These are phyloP conservation scores for Urosaurus nigricauda DNA, from an alignment of 2,797 vertebrate genomes.

Conservation along the genomic window DNA sequence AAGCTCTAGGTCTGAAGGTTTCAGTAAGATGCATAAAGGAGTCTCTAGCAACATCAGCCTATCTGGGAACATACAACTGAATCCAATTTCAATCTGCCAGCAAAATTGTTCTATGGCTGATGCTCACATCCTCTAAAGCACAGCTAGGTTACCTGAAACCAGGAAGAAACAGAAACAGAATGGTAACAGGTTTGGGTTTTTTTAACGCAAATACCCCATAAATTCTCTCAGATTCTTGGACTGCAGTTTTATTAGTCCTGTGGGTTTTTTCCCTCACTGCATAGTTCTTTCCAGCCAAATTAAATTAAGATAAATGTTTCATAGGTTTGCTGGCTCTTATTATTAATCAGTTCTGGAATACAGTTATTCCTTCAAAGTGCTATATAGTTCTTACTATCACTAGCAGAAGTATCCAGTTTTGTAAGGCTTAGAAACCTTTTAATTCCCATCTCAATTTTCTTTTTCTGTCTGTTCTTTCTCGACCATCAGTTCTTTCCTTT, in stretches of 20 bases:
- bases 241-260: conserved; percentile 13
- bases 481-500: neutral
- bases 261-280: too few species aligned
- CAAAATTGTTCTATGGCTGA: conserved; percentile 53
- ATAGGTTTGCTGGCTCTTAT: neutral
- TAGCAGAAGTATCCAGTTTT: neutral
- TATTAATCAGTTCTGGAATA: neutral
- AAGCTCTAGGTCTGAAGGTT: conserved; percentile 27
- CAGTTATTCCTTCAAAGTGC: too few species aligned
- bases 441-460: neutral
- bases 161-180: neutral
- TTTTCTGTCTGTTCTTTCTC: neutral
- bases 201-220: neutral
- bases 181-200: neutral
- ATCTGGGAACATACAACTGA: conserved; percentile 51
- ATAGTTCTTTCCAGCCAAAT: neutral
- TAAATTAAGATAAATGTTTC: neutral
- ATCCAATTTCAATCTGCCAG: conserved; percentile 60
- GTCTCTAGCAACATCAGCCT: conserved; percentile 42
- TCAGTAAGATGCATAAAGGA: conserved; percentile 12
- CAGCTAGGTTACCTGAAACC: accelerated
- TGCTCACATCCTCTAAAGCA: conserved; percentile 1
- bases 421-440: neutral
- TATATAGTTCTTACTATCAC: neutral
- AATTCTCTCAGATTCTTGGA: neutral